These are phyloP conservation scores for Stegophylla sp. DNA, from an alignment of 2,888 invertebrate species.

Conservation along the genomic window DNA sequence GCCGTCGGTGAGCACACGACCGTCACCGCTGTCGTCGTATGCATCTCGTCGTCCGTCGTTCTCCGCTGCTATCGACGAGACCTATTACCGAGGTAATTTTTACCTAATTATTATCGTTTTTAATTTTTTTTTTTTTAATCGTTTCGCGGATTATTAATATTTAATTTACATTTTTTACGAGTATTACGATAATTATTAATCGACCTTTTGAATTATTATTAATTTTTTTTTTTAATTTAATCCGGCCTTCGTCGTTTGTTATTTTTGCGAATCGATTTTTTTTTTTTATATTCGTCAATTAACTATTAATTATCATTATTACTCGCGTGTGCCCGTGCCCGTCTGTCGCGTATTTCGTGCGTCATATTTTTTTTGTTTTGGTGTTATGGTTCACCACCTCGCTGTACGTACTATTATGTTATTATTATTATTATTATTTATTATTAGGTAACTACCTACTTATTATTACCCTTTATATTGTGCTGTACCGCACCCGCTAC, in stretches of 20 bases:
- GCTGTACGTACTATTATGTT: too few species aligned
- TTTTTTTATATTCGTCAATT: background rate
- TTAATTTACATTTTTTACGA: background rate
- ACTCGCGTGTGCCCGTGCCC: background rate
- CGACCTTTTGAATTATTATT: too few species aligned
- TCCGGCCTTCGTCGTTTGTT: background rate
- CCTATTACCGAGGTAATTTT: constrained; percentile 12
- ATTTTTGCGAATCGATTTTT: background rate
- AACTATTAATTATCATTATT: too few species aligned
- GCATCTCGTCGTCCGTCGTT: background rate
- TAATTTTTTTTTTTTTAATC: background rate
- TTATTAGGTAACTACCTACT: too few species aligned
- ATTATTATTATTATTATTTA: too few species aligned
- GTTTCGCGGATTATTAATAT: background rate
- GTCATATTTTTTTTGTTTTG: background rate
- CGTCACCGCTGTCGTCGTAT: background rate
- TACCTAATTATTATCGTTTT: background rate
- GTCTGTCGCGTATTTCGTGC: background rate
- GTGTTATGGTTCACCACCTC: background rate
- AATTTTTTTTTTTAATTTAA: background rate
- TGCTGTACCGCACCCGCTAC: too few species aligned
- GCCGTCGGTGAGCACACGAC: constrained; percentile 33
- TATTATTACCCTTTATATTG: too few species aligned
- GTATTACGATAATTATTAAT: too few species aligned
- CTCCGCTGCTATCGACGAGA: background rate